Conservation (phyloP, 2,113 vertebrate genomes). For the Cyprinodon tularosa region DNA sequence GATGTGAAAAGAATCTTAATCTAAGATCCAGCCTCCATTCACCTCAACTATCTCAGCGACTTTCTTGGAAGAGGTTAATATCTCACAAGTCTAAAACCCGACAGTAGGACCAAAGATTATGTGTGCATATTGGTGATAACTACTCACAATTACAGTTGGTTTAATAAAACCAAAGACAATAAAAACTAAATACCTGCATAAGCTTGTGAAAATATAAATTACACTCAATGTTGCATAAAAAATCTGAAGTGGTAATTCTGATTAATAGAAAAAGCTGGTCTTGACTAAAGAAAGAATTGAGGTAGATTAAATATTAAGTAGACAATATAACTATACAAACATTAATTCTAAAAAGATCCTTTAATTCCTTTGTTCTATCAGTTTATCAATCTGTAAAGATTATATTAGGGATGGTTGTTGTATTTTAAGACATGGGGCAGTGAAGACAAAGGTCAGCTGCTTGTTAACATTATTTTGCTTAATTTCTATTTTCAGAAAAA, state of each 20-base stretch:
- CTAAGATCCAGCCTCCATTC: background rate
- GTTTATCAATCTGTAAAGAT: constrained; percentile 14
- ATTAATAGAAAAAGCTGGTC: background rate
- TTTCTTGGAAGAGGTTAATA: background rate
- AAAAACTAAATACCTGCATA: too few relatives aligned
- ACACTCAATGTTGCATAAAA: background rate
- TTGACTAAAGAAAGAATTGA: background rate
- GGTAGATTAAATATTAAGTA: constrained; percentile 44
- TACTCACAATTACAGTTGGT: background rate
- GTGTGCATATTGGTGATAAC: too few relatives aligned
- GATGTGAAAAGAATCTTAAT: constrained; percentile 37
- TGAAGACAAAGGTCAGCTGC: constrained; percentile 39
- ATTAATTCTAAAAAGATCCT: constrained; percentile 49
- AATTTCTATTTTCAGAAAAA: constrained; percentile 49
- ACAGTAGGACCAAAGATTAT: background rate
- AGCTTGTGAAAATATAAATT: too few relatives aligned
- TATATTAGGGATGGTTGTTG: constrained; percentile 20
- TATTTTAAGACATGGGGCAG: constrained; percentile 13
- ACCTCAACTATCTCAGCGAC: background rate
- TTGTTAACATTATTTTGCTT: constrained; percentile 48
- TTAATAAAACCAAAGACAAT: too few relatives aligned
- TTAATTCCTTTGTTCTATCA: constrained; percentile 37
- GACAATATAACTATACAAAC: constrained; percentile 34
- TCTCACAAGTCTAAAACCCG: constrained; percentile 5
- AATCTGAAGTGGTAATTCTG: background rate